phyloP scores from a whole-genome alignment of 2,113 vertebrate species.

The Erythrolamprus reginae region DNA sequence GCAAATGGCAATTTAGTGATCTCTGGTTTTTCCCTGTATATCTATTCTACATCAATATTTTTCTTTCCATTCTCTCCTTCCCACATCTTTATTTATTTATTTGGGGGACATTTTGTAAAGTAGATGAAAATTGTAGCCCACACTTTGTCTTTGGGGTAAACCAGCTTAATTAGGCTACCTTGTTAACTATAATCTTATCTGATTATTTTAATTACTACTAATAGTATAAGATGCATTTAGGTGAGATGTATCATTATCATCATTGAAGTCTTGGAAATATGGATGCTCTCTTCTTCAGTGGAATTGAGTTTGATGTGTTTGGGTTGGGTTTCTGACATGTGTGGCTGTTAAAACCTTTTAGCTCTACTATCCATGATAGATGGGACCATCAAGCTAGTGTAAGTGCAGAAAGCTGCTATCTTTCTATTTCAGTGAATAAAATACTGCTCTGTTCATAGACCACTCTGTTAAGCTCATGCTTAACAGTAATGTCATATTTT shows the following conservation, averaged over 20 bases:
- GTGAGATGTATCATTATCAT: no score
- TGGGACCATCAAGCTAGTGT: neutral
- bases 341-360: neutral
- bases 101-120: rapidly evolving
- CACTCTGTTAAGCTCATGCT: neutral
- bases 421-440: neutral
- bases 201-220: neutral
- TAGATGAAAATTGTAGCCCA: neutral
- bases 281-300: rapidly evolving
- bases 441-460: rapidly evolving
- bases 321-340: neutral
- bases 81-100: neutral
- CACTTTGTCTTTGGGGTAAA: rapidly evolving
- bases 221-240: neutral
- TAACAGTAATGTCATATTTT: neutral
- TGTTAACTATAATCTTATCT: neutral
- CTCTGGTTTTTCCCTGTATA: rapidly evolving
- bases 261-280: neutral
- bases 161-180: neutral
- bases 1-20: neutral
- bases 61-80: neutral
- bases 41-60: neutral
- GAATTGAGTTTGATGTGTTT: neutral
- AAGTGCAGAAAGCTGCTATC: neutral
- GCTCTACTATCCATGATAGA: neutral